Percentiles rank a stretch among this genome's conserved stretches.
Evolutionary conservation across 2,888 invertebrate genomes (phyloP).

Genomic region (Drosophila rubida): DNA sequence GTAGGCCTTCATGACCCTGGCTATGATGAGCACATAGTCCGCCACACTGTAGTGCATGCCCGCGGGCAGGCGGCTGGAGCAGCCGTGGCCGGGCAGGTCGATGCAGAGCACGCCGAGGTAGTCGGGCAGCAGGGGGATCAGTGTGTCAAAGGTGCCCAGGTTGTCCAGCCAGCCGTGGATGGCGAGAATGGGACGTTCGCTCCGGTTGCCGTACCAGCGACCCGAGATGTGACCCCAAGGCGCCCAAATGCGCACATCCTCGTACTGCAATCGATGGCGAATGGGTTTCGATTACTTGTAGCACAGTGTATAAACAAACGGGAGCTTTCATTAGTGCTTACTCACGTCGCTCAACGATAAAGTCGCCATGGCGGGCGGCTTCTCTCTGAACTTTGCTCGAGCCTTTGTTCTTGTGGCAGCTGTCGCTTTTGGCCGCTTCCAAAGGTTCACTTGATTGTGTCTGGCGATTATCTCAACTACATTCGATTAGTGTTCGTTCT

Average conservation of each 20-base stretch:
- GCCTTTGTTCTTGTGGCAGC: background rate
- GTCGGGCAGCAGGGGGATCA: conserved; percentile 87
- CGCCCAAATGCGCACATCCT: conserved; percentile 88
- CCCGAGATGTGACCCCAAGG: conserved; percentile 89
- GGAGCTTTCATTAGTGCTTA: conserved; percentile 21
- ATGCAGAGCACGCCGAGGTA: conserved; percentile 86
- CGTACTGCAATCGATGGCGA: conserved; percentile 73
- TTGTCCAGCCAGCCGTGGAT: conserved; percentile 93
- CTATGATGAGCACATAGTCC: conserved; percentile 85
- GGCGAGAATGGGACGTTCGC: conserved; percentile 88
- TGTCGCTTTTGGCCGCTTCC: background rate
- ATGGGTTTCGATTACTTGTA: conserved; percentile 14
- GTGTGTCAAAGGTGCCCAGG: conserved; percentile 89
- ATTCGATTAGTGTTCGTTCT: background rate
- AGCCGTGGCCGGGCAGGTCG: conserved; percentile 89
- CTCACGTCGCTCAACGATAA: conserved; percentile 53
- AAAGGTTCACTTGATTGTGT: conserved; percentile 29
- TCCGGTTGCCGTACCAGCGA: conserved; percentile 89
- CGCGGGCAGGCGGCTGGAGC: conserved; percentile 87
- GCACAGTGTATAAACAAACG: conserved; percentile 44
- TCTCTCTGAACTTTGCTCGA: conserved; percentile 40
- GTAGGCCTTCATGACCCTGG: conserved; percentile 87
- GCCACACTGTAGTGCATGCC: conserved; percentile 85
- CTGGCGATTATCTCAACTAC: background rate
- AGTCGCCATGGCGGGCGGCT: conserved; percentile 40